phyloP scores from a whole-genome alignment of 2,113 vertebrate genomes.

The Stomatorhinus ivindoensis region DNA sequence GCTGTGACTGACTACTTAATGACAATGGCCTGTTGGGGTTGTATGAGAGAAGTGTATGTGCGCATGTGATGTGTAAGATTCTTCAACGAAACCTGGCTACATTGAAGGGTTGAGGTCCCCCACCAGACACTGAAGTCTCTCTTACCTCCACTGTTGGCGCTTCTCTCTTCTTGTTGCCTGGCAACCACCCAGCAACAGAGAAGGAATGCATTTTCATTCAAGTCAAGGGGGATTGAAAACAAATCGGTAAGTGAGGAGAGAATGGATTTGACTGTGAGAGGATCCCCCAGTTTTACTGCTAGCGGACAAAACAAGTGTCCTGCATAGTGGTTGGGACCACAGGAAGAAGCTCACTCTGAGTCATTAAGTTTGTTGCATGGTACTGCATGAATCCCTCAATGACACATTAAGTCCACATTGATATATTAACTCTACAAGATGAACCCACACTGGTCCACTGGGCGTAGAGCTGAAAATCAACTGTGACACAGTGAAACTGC shows the following conservation, averaged over 20 bases:
- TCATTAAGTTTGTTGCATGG: not conserved
- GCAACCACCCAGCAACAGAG: slow-evolving; percentile 66
- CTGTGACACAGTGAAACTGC: not conserved
- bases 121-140: slow-evolving; percentile 10
- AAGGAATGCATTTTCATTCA: slow-evolving; percentile 76
- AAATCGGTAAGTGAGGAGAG: slow-evolving; percentile 57
- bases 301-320: slow-evolving; percentile 19
- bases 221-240: slow-evolving; percentile 40
- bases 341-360: slow-evolving; percentile 2
- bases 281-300: slow-evolving; percentile 50
- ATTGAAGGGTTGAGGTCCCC: not conserved
- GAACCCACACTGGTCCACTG: not conserved
- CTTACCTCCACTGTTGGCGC: slow-evolving; percentile 40
- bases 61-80: not conserved
- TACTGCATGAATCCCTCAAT: not conserved
- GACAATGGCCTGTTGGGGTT: not conserved
- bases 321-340: not conserved
- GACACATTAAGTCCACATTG: not conserved
- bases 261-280: slow-evolving; percentile 21
- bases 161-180: slow-evolving; percentile 63
- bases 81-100: not conserved
- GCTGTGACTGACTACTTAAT: not conserved
- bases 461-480: not conserved
- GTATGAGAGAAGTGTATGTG: not conserved
- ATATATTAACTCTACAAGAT: not conserved